Evolutionary conservation across 2,888 invertebrate genomes (phyloP).

Genomic region (Meganola albula): DNA sequence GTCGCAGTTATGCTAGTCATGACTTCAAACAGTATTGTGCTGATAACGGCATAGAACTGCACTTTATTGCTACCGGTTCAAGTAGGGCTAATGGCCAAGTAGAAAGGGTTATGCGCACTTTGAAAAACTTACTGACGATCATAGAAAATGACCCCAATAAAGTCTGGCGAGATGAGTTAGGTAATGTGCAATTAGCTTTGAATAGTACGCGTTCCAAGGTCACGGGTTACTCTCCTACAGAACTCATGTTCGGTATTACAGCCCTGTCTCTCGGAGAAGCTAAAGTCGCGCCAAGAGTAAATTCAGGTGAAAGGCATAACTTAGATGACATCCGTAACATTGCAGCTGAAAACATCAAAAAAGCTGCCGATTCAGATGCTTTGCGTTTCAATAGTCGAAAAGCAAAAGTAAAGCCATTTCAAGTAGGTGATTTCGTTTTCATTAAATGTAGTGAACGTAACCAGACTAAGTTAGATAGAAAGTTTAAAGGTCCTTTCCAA

Average conservation of each 20-base stretch:
- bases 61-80: slow-evolving; percentile 26
- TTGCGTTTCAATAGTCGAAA: slow-evolving; percentile 13
- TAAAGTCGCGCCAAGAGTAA: neutral
- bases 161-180: slow-evolving; percentile 23
- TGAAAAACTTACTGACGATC: slow-evolving; percentile 6
- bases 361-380: slow-evolving; percentile 8
- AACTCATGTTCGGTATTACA: slow-evolving; percentile 17
- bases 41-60: slow-evolving; percentile 19
- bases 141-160: too few species aligned
- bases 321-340: slow-evolving; percentile 4
- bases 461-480: slow-evolving; percentile 22
- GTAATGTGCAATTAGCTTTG: slow-evolving; percentile 20
- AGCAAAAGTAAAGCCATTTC: slow-evolving; percentile 12
- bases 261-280: slow-evolving; percentile 8
- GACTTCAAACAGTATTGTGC: slow-evolving; percentile 21
- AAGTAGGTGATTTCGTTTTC: slow-evolving; percentile 18
- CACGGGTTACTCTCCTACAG: slow-evolving; percentile 14
- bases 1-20: slow-evolving; percentile 15
- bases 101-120: slow-evolving; percentile 3
- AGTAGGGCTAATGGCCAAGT: too few species aligned
- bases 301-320: neutral
- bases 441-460: slow-evolving; percentile 18
- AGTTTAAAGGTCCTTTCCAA: slow-evolving; percentile 16
- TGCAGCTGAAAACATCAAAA: slow-evolving; percentile 10
- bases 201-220: slow-evolving; percentile 19